Evolutionary conservation across 1,140 invertebrate species (phyloP).

Genomic region (Drosophila ohnishii): DNA sequence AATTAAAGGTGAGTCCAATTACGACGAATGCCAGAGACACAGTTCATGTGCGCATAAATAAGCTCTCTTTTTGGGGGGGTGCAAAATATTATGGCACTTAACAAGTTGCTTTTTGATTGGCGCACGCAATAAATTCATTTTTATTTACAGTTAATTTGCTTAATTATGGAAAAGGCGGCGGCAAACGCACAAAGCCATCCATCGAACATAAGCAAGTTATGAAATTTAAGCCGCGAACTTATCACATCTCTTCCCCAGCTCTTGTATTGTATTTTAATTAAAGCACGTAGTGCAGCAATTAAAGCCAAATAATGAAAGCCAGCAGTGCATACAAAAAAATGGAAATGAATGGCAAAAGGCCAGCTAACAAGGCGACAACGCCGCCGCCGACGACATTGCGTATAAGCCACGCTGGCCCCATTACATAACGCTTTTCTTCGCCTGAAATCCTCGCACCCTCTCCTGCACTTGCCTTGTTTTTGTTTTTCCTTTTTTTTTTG

Average conservation of each 20-base stretch:
- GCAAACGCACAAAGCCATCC: conserved; percentile 29
- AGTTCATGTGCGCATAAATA: conserved; percentile 68
- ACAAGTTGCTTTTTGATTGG: conserved; percentile 77
- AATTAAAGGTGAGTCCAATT: conserved; percentile 69
- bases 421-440: conserved; percentile 73
- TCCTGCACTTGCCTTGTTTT: conserved; percentile 13
- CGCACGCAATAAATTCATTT: conserved; percentile 63
- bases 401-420: conserved; percentile 65
- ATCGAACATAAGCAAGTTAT: conserved; percentile 40
- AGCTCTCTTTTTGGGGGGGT: conserved; percentile 14
- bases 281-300: conserved; percentile 77
- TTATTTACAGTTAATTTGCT: conserved; percentile 72
- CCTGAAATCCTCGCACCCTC: conserved; percentile 25
- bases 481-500: conserved; percentile 27
- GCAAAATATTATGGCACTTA: conserved; percentile 63
- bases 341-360: conserved; percentile 73
- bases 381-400: conserved; percentile 57
- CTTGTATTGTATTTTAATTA: conserved; percentile 73
- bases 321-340: conserved; percentile 75
- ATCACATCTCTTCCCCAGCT: conserved; percentile 43
- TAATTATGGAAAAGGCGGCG: conserved; percentile 57
- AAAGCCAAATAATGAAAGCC: conserved; percentile 78
- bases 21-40: conserved; percentile 46
- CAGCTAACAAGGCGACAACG: conserved; percentile 69
- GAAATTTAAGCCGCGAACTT: conserved; percentile 63